Conservation (phyloP, 2,888 invertebrate species). For the Icerya purchasi region DNA sequence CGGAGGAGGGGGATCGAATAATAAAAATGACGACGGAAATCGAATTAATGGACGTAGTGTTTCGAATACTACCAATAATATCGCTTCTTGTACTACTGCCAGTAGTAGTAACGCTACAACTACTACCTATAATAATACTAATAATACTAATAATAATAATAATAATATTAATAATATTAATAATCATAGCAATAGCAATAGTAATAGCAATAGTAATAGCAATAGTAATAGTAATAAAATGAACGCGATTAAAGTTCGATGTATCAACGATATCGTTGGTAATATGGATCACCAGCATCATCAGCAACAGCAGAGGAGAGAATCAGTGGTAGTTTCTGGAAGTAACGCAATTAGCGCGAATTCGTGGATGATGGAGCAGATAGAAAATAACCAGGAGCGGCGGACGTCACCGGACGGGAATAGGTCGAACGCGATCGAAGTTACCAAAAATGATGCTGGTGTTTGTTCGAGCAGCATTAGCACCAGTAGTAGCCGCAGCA, state of each 20-base stretch:
- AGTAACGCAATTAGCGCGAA: constrained; percentile 20
- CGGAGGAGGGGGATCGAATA: constrained; percentile 23
- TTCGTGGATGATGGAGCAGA: constrained; percentile 25
- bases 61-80: constrained; percentile 24
- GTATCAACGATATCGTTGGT: neutral
- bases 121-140: too few relatives aligned
- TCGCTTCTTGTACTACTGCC: too few relatives aligned
- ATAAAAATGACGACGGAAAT: constrained; percentile 10
- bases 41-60: constrained; percentile 10
- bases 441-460: constrained; percentile 4
- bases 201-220: neutral
- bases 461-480: neutral
- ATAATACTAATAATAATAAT: neutral
- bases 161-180: neutral
- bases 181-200: neutral
- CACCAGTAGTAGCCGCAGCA: constrained; percentile 4
- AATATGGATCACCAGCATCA: constrained; percentile 21
- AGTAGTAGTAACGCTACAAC: too few relatives aligned
- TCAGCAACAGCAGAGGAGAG: constrained; percentile 23
- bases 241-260: neutral
- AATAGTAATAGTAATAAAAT: neutral
- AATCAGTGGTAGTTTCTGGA: constrained; percentile 15
- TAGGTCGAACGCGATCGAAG: constrained; percentile 6
- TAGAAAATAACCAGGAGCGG: constrained; percentile 23
- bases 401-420: constrained; percentile 16